Conservation (phyloP, 2,113 vertebrate species). For the Stigmatopora nigra region DNA sequence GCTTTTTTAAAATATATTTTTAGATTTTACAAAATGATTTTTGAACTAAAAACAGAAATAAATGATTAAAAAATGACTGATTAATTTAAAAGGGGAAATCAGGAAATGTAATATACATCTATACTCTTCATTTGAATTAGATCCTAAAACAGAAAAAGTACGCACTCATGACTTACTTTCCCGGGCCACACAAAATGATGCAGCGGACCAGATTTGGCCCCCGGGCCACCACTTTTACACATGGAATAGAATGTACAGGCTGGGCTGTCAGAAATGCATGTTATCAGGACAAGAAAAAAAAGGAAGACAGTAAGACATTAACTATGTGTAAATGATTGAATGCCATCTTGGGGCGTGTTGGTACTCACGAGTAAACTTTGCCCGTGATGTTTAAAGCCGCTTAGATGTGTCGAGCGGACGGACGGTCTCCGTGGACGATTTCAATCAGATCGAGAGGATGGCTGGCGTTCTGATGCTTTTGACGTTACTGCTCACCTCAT, state of each 20-base stretch:
- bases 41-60: too few relatives aligned
- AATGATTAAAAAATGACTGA: too few relatives aligned
- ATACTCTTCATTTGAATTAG: too few relatives aligned
- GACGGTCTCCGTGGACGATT: background rate
- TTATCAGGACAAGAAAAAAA: constrained; percentile 10
- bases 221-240: too few relatives aligned
- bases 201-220: too few relatives aligned
- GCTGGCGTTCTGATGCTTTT: constrained; percentile 8
- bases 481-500: constrained; percentile 36
- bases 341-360: constrained; percentile 18
- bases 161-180: too few relatives aligned
- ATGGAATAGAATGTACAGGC: constrained; percentile 36
- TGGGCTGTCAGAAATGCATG: constrained; percentile 9
- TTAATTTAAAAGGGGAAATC: too few relatives aligned
- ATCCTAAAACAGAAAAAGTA: too few relatives aligned
- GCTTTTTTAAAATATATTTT: too few relatives aligned
- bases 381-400: constrained; percentile 19
- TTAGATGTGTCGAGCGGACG: background rate
- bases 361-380: constrained; percentile 62
- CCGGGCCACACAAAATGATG: too few relatives aligned
- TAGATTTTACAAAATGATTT: too few relatives aligned
- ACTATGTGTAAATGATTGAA: constrained; percentile 65
- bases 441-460: background rate
- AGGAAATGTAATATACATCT: too few relatives aligned
- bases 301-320: constrained; percentile 63